Evolutionary conservation across 2,888 invertebrate species (phyloP).

Genomic region (Eledone cirrhosa): DNA sequence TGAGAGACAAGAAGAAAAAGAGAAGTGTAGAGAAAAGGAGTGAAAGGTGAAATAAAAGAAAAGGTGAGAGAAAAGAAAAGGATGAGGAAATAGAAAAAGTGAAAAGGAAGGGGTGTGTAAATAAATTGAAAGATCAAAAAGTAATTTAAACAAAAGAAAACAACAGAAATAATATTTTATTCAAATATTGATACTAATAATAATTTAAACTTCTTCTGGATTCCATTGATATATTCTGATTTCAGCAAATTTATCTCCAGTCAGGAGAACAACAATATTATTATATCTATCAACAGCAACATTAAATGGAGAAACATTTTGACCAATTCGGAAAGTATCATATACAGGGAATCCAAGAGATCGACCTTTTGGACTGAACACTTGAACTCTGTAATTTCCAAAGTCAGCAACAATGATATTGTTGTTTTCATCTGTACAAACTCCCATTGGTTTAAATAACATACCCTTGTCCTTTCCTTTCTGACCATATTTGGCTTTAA

Average conservation of each 20-base stretch:
- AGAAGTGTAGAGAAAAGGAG: too few species aligned
- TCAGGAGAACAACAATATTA: constrained; percentile 50
- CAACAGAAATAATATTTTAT: too few species aligned
- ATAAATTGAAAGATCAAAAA: too few species aligned
- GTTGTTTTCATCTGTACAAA: constrained; percentile 50
- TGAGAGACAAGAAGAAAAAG: too few species aligned
- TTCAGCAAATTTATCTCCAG: constrained; percentile 58
- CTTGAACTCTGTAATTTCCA: constrained; percentile 57
- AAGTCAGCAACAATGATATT: constrained; percentile 61
- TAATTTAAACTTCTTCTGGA: too few species aligned
- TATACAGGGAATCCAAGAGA: constrained; percentile 46
- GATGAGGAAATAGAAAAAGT: too few species aligned
- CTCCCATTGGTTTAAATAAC: constrained; percentile 53
- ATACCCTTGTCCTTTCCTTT: constrained; percentile 46
- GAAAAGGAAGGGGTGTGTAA: too few species aligned
- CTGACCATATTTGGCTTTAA: constrained; percentile 51
- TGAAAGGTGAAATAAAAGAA: too few species aligned
- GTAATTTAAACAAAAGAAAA: too few species aligned
- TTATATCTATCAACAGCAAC: constrained; percentile 52
- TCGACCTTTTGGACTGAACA: constrained; percentile 50
- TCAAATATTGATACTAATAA: too few species aligned
- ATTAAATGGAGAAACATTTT: constrained; percentile 51
- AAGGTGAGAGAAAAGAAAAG: too few species aligned
- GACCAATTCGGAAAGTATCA: constrained; percentile 48
- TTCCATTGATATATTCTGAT: constrained; percentile 49